Base-by-base conservation (phyloP, 2,113 vertebrate genomes). In the Hippocampus zosterae region DNA sequence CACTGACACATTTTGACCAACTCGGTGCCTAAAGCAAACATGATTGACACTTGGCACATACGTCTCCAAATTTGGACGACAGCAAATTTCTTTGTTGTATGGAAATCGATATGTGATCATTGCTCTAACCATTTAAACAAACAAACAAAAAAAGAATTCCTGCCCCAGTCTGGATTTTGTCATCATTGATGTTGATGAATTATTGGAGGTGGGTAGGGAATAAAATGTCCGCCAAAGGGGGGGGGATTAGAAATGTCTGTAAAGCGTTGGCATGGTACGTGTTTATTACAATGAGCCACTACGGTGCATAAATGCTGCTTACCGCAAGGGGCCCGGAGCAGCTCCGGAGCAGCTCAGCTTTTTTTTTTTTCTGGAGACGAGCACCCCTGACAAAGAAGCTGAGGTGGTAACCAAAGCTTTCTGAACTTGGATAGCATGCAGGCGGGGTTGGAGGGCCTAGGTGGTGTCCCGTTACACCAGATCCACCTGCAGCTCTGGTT, bases 371-470 rank as follows among this genome's bases (percentile, higher is more conserved):
- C 59, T 59, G 44, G 25, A 60, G 76, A 81, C 65, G 68, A 60
- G 50, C 27, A 60, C 16, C 15, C 15, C 76, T 90, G 76, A 77
- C 76, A 90, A 91, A 87, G 83, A 81, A 74, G 66, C 41, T 68
- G 78, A 84, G 81, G 67, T 59, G 69, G 90, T 86, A 92, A 91
- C 83, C 69, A 62, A 79, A 91, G 85, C 85, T 84, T 46, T 52
- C 67, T 78, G 41, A 83, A 77, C 67, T 65, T 79, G 75, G 41
- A 18, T 46, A 44, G 41, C 41, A 13, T 27, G 23, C 41, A 16
- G 63, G 40, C 13, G 13, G 41, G 9, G 42, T 46, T 77, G 80
- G 84, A 82, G 85, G 81, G 83, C 81, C 82, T 78, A 73, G 86
- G 86, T 86, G 78, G 87, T 89, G 78, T 91, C 84, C 41, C 16